A percentile compares a stretch with the other conserved stretches of the same genome.
These are phyloP conservation scores for Laticauda colubrina DNA, from an alignment of 2,113 vertebrate genomes.

Conservation along the genomic window DNA sequence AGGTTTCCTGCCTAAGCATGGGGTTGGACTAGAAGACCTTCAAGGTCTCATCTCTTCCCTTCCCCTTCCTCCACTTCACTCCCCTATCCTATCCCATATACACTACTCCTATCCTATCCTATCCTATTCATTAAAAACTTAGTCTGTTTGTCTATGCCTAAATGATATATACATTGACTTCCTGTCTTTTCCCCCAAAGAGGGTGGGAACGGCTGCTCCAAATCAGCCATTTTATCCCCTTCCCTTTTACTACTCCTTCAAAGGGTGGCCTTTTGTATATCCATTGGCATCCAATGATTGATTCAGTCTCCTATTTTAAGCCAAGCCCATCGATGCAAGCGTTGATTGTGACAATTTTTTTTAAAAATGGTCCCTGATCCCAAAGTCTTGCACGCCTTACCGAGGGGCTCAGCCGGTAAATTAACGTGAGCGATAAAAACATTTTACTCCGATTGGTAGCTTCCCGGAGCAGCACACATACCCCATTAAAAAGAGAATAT, in stretches of 20 bases:
- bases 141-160: too few species aligned
- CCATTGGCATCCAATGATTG: not conserved
- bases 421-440: conserved; percentile 47
- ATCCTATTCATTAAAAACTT: too few species aligned
- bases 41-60: too few species aligned
- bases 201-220: not conserved
- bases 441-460: conserved; percentile 64
- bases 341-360: conserved; percentile 9
- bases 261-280: not conserved
- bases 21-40: too few species aligned
- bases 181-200: not conserved
- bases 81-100: too few species aligned
- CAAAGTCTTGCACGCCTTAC: conserved; percentile 1
- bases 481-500: conserved; percentile 76
- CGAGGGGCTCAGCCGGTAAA: not conserved
- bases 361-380: conserved; percentile 23
- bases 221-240: not conserved
- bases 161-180: not conserved
- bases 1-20: too few species aligned
- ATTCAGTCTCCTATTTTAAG: not conserved
- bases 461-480: conserved; percentile 52
- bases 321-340: not conserved
- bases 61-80: too few species aligned
- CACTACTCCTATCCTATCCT: too few species aligned
- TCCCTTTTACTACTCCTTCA: not conserved